These are phyloP conservation scores for Trachelus troglodyta DNA, from an alignment of 2,888 invertebrate species.

Conservation along the genomic window DNA sequence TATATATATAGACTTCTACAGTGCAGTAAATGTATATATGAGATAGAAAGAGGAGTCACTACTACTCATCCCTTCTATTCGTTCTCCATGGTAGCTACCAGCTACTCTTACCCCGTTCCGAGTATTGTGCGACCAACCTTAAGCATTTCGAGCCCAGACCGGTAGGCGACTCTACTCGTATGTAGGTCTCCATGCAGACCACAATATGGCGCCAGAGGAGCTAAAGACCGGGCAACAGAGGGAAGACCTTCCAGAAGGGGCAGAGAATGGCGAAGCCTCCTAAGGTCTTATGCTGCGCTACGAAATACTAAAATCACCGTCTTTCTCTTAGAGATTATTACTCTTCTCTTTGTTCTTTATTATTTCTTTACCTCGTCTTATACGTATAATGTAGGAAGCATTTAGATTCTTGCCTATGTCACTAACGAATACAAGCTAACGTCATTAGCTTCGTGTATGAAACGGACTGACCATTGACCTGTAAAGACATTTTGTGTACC, in stretches of 20 bases:
- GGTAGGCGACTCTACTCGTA: neutral
- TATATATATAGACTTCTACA: neutral
- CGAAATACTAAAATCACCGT: neutral
- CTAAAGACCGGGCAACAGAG: constrained; percentile 20
- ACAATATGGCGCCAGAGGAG: constrained; percentile 20
- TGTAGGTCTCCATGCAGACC: constrained; percentile 16
- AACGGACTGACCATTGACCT: neutral
- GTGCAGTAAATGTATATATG: neutral
- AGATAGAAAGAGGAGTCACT: neutral
- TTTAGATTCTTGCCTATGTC: neutral
- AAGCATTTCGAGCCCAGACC: neutral
- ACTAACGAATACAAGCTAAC: neutral
- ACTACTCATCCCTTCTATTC: neutral
- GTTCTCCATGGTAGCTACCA: neutral
- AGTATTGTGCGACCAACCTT: neutral
- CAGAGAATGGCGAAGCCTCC: neutral
- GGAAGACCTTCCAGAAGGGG: neutral
- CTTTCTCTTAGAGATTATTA: neutral
- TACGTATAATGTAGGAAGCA: neutral
- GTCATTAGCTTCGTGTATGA: neutral
- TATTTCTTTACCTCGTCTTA: neutral
- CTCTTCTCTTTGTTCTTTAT: no score
- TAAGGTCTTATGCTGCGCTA: neutral
- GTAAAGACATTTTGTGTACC: neutral
- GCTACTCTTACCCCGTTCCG: neutral